phyloP scores from a whole-genome alignment of 2,888 invertebrate genomes.

The Drosophila anomalata region DNA sequence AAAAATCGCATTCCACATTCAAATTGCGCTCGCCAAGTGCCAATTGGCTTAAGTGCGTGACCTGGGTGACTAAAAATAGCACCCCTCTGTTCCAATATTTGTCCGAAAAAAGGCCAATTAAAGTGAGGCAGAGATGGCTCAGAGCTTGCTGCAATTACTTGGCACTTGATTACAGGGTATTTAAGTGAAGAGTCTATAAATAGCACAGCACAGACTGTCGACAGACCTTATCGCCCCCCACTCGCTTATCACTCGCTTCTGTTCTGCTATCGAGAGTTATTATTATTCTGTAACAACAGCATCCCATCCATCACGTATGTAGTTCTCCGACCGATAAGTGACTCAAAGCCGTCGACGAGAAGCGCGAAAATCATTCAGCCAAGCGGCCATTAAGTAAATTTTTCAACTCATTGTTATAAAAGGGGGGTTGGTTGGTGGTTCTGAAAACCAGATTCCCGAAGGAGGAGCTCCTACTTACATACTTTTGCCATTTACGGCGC shows the following conservation, averaged over 20 bases:
- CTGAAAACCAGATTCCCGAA: constrained; percentile 39
- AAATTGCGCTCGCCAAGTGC: constrained; percentile 41
- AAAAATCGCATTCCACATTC: constrained; percentile 40
- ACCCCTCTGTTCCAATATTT: constrained; percentile 6
- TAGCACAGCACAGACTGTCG: no score
- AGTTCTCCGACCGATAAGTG: constrained; percentile 8
- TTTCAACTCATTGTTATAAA: constrained; percentile 22
- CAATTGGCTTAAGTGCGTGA: constrained; percentile 45
- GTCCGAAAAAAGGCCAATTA: not conserved
- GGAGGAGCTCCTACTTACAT: constrained; percentile 44
- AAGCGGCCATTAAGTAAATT: not conserved
- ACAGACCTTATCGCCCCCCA: constrained; percentile 25
- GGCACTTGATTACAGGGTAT: no score
- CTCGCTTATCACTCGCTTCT: constrained; percentile 29
- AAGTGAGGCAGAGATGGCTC: no score
- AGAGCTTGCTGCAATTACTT: no score
- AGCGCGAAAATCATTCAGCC: constrained; percentile 20
- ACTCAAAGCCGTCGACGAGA: constrained; percentile 4
- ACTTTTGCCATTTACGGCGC: constrained; percentile 49
- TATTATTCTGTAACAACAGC: constrained; percentile 22
- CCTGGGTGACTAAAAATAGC: constrained; percentile 31
- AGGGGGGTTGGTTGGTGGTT: not conserved
- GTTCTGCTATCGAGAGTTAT: no score
- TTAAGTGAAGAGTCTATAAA: no score
- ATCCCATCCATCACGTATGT: constrained; percentile 46